Base-by-base conservation (phyloP, 2,888 invertebrate genomes). In the Xylophagus ater region DNA sequence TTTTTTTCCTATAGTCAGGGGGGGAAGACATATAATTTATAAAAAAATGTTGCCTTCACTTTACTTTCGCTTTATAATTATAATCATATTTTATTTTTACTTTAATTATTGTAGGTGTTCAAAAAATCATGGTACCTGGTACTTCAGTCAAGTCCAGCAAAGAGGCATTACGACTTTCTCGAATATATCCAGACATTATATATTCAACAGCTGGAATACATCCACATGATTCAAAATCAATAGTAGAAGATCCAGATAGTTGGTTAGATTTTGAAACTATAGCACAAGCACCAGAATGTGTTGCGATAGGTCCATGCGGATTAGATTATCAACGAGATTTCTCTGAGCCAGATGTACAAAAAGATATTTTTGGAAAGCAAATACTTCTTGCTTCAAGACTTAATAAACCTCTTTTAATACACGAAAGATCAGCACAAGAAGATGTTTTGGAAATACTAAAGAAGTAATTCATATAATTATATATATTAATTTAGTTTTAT, bases 271-370 rank as follows among this genome's bases (percentile, higher is more conserved):
- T 90, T 41, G 73, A 74, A 53, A 73, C 74, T 47, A 76, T 86
- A 48, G 84, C 86, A 13, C 70, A 71, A 36, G 87, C 86, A 55
- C 78, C 80, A 3, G 89, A 92, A 67, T 92, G 92, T 63, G 92
- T 93, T 20, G 92, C 92, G 3, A 74, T 93, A 26, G 93, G 93
- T 14, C 92, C 92, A 62, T 93, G 93, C 62, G 93, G 93, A 23
- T 72, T 94, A 49, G 93, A 94, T 69, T 93, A 87, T 64, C 89
- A 85, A 62, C 79, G 90, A 57, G 89, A 92, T 63, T 93, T 92
- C 68, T 92, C 92, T 7, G 87, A 90, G 55, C 89, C 85, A 4
- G 78, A 79, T 44, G 79, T 82, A 49, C 94, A 94, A 66, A 71
- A 81, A 48, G 73, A 78, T 46, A 90, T 88, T 33, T 92, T 93